phyloP scores from a whole-genome alignment of 2,797 vertebrate genomes.

The Alcedo quadribrachys region DNA sequence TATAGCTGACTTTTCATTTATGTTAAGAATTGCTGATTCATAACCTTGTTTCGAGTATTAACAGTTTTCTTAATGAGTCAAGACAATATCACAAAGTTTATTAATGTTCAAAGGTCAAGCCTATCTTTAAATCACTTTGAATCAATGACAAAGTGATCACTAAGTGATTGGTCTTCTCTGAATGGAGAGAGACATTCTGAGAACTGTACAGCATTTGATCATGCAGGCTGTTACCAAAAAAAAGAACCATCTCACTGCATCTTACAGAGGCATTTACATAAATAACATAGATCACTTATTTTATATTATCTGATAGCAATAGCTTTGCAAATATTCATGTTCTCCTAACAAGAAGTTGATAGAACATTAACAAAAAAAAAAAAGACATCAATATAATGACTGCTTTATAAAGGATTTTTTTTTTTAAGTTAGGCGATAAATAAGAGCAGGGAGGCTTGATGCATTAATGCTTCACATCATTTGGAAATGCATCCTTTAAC shows the following conservation, averaged over 20 bases:
- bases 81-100: constrained; percentile 2
- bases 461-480: background rate
- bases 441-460: background rate
- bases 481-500: constrained; percentile 21
- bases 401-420: background rate
- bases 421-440: background rate
- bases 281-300: constrained; percentile 45
- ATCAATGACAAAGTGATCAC: constrained; percentile 26
- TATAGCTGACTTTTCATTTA: constrained; percentile 3
- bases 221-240: constrained; percentile 47
- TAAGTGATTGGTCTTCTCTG: constrained; percentile 8
- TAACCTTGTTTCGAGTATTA: constrained; percentile 46
- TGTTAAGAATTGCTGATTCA: constrained; percentile 57
- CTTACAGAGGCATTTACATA: constrained; percentile 31
- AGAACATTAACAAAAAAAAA: background rate
- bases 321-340: background rate
- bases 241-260: constrained; percentile 40
- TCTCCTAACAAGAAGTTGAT: background rate
- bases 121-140: constrained; percentile 46
- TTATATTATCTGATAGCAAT: constrained; percentile 19
- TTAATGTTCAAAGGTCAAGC: constrained; percentile 34
- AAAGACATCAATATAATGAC: background rate
- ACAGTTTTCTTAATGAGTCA: background rate
- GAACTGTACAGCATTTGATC: constrained; percentile 32
- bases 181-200: constrained; percentile 44